phyloP scores from a whole-genome alignment of 2,888 invertebrate species.

The Chromoteleia sp. region DNA sequence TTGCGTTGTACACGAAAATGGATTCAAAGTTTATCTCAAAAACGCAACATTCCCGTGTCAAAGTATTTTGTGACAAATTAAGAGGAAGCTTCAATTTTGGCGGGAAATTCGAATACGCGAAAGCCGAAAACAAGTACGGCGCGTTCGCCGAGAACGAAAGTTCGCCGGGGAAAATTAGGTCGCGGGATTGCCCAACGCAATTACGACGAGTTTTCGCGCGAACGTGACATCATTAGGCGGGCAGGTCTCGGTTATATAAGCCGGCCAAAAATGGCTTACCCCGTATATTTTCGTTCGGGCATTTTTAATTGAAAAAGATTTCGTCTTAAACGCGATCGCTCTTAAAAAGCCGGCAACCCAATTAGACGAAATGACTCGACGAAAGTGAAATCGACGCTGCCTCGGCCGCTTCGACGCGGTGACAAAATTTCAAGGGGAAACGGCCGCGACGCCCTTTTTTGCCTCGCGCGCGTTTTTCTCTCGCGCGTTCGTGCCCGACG shows the following conservation, averaged over 20 bases:
- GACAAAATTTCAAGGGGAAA: too few species aligned
- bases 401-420: neutral
- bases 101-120: neutral
- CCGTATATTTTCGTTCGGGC: constrained; percentile 8
- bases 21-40: too few species aligned
- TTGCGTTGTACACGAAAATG: too few species aligned
- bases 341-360: constrained; percentile 20
- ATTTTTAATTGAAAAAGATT: constrained; percentile 31
- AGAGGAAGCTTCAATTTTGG: neutral
- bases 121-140: too few species aligned
- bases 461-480: too few species aligned
- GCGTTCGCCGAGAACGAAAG: too few species aligned
- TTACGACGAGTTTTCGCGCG: constrained; percentile 28
- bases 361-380: constrained; percentile 28
- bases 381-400: constrained; percentile 24
- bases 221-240: constrained; percentile 52
- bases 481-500: too few species aligned
- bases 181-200: too few species aligned
- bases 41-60: too few species aligned
- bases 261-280: constrained; percentile 9
- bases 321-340: neutral
- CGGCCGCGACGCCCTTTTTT: too few species aligned
- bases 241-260: constrained; percentile 40
- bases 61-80: too few species aligned
- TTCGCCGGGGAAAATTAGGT: too few species aligned